Percentiles rank a stretch among this genome's conserved stretches.
Evolutionary conservation across 2,113 vertebrate genomes (phyloP).

Genomic region (Bombycilla garrulus): DNA sequence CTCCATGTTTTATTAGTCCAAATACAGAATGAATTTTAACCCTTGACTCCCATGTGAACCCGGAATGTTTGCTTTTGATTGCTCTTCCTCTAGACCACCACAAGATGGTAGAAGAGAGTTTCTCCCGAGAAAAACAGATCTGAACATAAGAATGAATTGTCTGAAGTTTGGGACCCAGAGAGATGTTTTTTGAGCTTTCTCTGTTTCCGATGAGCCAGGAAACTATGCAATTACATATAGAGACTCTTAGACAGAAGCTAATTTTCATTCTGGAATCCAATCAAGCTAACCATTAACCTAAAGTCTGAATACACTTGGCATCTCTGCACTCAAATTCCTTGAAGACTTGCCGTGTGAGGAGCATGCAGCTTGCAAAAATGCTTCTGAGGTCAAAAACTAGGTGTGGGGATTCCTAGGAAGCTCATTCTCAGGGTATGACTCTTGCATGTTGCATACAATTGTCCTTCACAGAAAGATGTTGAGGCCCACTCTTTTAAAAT

Average conservation of each 20-base stretch:
- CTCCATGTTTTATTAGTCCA: not conserved
- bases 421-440: not conserved
- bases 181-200: not conserved
- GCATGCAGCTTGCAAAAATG: not conserved
- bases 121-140: not conserved
- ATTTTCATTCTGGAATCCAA: not conserved
- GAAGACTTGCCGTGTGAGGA: not conserved
- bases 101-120: conserved; percentile 12
- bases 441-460: not conserved
- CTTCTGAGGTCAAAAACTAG: not conserved
- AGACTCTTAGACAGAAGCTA: not conserved
- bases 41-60: rapidly evolving
- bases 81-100: not conserved
- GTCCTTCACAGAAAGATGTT: not conserved
- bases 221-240: not conserved
- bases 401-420: not conserved
- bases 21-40: not conserved
- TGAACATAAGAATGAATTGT: not conserved
- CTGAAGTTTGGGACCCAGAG: not conserved
- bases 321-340: not conserved
- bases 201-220: not conserved
- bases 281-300: not conserved
- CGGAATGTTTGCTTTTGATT: not conserved
- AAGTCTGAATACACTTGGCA: not conserved
- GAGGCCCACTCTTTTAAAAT: not conserved